Conservation (phyloP, 2,888 invertebrate species). For the Rotaria sp. region DNA sequence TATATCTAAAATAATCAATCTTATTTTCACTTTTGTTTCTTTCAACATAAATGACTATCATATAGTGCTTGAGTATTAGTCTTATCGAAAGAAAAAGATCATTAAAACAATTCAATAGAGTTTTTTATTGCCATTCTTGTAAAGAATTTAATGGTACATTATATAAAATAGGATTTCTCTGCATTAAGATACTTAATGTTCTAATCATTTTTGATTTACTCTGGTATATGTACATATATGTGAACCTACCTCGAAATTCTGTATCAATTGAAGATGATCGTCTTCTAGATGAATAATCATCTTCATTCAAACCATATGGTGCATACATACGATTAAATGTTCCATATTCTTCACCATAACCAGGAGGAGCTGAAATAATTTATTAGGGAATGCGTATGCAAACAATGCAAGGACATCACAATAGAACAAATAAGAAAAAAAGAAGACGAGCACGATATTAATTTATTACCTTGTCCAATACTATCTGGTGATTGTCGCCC, state of each 20-base stretch:
- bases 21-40: too few species aligned
- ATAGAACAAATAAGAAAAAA: neutral
- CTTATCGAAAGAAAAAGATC: too few species aligned
- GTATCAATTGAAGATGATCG: constrained; percentile 26
- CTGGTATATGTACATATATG: neutral
- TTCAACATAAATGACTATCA: too few species aligned
- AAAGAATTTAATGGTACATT: too few species aligned
- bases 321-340: constrained; percentile 19
- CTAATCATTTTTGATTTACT: too few species aligned
- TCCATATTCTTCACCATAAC: constrained; percentile 28
- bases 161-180: too few species aligned
- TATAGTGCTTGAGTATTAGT: too few species aligned
- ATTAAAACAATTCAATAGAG: too few species aligned
- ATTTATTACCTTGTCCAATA: neutral
- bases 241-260: constrained; percentile 1
- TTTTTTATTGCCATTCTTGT: too few species aligned
- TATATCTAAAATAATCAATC: too few species aligned
- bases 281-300: neutral
- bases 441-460: neutral
- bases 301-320: constrained; percentile 16
- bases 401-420: neutral
- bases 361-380: constrained; percentile 6
- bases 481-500: constrained; percentile 20
- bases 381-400: neutral
- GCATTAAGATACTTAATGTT: too few species aligned